Base-by-base conservation (phyloP, 2,888 invertebrate genomes). In the Pristionchus maxplancki region DNA sequence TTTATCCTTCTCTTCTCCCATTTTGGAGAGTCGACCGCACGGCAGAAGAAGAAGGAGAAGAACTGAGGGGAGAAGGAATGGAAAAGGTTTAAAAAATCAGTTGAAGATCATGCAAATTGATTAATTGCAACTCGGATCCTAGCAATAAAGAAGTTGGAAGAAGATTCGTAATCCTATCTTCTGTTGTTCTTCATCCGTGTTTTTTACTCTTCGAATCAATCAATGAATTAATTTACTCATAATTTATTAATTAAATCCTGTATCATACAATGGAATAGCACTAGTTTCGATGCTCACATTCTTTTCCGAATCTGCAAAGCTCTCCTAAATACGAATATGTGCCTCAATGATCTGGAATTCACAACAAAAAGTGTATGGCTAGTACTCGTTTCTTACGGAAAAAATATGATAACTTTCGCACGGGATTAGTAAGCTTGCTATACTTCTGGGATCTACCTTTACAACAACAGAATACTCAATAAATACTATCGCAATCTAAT, bases 181-280 rank as follows among this genome's bases (percentile, higher is more conserved):
- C n/a, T n/a, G n/a, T n/a, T n/a, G n/a, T n/a, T n/a, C n/a, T n/a
- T n/a, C n/a, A n/a, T n/a, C n/a, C n/a, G n/a, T n/a, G n/a, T n/a
- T n/a, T n/a, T n/a, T n/a, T n/a, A n/a, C n/a, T n/a, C n/a, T n/a
- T n/a, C n/a, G n/a, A n/a, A n/a, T 28, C 3, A 28, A 11, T 28
- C n/a, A 62, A 28, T 62, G 3, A 28, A 9, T 5, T 1, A 31
- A 67, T 28, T 31, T 34, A 31, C 34, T 67, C 64, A 67, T 67
- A 34, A 67, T 67, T 28, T 31, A 67, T 67, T 67, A 67, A 31
- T 11, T 17, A 3, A 20, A 31, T 28, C 17, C 24, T 44, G 28
- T 78, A 78, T 78, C 78, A n/a, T 78, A 78, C 78, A 78, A 78
- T 28, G 6, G 13, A 48, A 48, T 48, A 78, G 78, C 78, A 78